These are phyloP conservation scores for Lacerta bilineata DNA, from an alignment of 2,797 vertebrate genomes.

Conservation along the genomic window DNA sequence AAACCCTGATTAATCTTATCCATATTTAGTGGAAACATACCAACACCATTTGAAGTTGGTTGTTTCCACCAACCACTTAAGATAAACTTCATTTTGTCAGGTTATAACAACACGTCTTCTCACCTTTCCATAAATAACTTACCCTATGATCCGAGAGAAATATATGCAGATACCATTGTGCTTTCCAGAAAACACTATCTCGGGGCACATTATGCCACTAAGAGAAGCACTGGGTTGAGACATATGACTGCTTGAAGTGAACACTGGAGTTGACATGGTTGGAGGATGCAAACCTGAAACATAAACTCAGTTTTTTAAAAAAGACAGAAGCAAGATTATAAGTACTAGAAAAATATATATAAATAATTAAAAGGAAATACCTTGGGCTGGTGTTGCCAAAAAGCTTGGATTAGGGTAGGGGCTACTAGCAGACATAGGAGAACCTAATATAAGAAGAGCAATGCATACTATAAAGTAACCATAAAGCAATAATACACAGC, in stretches of 20 bases:
- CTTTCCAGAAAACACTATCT: conserved; percentile 96
- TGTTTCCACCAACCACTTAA: background rate
- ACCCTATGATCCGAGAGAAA: conserved; percentile 96
- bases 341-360: background rate
- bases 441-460: conserved; percentile 73
- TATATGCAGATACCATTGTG: conserved; percentile 96
- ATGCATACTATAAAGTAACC: conserved; percentile 18
- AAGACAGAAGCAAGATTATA: background rate
- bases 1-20: background rate
- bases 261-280: conserved; percentile 83
- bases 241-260: conserved; percentile 74
- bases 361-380: conserved; percentile 66
- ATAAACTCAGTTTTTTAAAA: conserved; percentile 12
- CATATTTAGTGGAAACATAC: background rate
- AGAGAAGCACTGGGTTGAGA: conserved; percentile 75
- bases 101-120: background rate
- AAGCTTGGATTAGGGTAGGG: conserved; percentile 78
- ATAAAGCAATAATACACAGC: background rate
- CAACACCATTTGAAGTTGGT: background rate
- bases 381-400: conserved; percentile 80
- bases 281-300: conserved; percentile 82
- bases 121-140: conserved; percentile 58
- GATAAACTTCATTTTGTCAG: background rate
- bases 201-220: conserved; percentile 87
- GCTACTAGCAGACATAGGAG: conserved; percentile 77